A percentile compares a stretch with the other conserved stretches of the same genome.
Conservation (phyloP, 2,113 vertebrate genomes). For the Ophiodon elongatus region DNA sequence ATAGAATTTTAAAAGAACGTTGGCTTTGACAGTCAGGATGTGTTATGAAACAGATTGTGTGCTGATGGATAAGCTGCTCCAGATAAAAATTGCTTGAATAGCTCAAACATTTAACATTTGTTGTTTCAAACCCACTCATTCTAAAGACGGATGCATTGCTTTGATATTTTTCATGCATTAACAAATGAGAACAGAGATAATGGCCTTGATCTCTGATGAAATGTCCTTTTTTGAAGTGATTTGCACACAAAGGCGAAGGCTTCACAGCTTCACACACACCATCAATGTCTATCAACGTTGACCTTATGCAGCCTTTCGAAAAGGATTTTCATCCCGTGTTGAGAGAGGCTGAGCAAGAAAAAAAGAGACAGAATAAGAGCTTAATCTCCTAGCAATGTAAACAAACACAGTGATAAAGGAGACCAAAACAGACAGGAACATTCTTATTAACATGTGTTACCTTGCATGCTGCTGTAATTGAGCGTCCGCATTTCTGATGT, state of each 20-base stretch:
- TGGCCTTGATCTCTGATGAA: constrained; percentile 34
- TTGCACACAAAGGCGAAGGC: constrained; percentile 22
- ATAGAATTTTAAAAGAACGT: not conserved
- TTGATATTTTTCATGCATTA: constrained; percentile 9
- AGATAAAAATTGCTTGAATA: not conserved
- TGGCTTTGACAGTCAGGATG: not conserved
- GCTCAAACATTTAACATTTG: not conserved
- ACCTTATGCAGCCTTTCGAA: constrained; percentile 4
- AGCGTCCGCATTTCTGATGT: not conserved
- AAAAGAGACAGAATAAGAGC: constrained; percentile 8
- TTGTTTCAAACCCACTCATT: constrained; percentile 23
- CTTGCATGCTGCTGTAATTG: not conserved
- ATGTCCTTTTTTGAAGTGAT: constrained; percentile 17
- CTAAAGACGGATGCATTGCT: constrained; percentile 8
- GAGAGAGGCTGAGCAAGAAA: constrained; percentile 19
- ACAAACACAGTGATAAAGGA: constrained; percentile 60
- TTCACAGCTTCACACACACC: not conserved
- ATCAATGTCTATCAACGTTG: constrained; percentile 41
- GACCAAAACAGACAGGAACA: constrained; percentile 38
- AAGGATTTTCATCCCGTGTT: constrained; percentile 35
- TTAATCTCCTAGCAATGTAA: constrained; percentile 55
- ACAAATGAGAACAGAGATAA: constrained; percentile 10
- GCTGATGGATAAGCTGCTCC: not conserved
- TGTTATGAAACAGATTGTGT: not conserved
- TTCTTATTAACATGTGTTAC: constrained; percentile 14